Evolutionary conservation across 2,888 invertebrate genomes (phyloP).

Genomic region (Phanerotoma sp.): DNA sequence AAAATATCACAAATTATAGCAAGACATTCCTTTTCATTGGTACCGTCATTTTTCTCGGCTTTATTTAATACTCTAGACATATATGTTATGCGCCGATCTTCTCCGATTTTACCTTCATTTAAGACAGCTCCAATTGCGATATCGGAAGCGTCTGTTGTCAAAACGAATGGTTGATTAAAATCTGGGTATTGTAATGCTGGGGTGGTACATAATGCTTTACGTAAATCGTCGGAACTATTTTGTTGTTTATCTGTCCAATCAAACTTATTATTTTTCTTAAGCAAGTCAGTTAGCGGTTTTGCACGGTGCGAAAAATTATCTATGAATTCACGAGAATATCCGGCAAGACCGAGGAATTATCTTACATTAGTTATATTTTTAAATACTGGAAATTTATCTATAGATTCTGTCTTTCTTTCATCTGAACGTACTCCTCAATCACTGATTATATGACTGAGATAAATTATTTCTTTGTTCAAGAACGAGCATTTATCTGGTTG

Average conservation of each 20-base stretch:
- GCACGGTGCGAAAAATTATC: slow-evolving; percentile 23
- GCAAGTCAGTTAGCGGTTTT: slow-evolving; percentile 20
- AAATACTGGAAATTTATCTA: slow-evolving; percentile 7
- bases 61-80: slow-evolving; percentile 7
- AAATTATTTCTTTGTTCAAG: slow-evolving; percentile 8
- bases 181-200: slow-evolving; percentile 28
- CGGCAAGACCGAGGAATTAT: slow-evolving; percentile 21
- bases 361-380: slow-evolving; percentile 14
- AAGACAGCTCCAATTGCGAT: slow-evolving; percentile 18
- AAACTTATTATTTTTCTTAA: slow-evolving; percentile 20
- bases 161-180: slow-evolving; percentile 22
- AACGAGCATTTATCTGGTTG: slow-evolving; percentile 21
- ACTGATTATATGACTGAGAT: slow-evolving; percentile 13
- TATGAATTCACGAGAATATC: slow-evolving; percentile 24
- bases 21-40: slow-evolving; percentile 25
- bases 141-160: slow-evolving; percentile 27
- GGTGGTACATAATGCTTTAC: slow-evolving; percentile 17
- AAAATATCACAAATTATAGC: too few species aligned
- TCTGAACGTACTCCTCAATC: slow-evolving; percentile 6
- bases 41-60: slow-evolving; percentile 15
- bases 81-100: slow-evolving; percentile 19
- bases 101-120: slow-evolving; percentile 15
- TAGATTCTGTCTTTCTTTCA: slow-evolving; percentile 18
- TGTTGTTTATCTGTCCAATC: slow-evolving; percentile 7
- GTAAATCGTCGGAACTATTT: slow-evolving; percentile 16